Conservation (phyloP, 2,113 vertebrate species). For the Opisthocomus hoazin region DNA sequence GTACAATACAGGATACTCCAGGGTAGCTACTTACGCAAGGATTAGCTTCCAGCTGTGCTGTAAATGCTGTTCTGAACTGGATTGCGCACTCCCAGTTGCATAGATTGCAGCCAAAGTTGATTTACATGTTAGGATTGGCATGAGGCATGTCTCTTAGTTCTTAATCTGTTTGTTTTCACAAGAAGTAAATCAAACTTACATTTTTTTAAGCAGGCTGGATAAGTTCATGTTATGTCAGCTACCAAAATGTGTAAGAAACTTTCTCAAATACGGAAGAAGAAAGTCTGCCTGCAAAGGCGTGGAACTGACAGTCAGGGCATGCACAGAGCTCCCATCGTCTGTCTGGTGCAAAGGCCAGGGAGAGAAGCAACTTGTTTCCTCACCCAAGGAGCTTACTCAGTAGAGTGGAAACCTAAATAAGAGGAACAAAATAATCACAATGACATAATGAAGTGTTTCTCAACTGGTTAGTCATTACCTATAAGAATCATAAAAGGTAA, state of each 20-base stretch:
- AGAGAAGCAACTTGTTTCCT: neutral
- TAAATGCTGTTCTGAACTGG: neutral
- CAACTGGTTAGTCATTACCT: neutral
- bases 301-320: neutral
- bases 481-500: neutral
- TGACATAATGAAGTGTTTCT: neutral
- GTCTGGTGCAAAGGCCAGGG: neutral
- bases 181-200: neutral
- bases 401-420: neutral
- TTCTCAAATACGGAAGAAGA: neutral
- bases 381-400: fast-evolving
- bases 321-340: neutral
- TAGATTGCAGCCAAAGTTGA: neutral
- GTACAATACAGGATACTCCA: conserved; percentile 3
- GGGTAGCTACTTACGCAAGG: conserved; percentile 29
- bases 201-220: neutral
- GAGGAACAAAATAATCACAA: neutral
- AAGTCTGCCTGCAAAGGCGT: neutral
- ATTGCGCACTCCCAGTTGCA: neutral
- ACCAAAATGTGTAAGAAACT: neutral
- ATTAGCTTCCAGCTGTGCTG: conserved; percentile 35
- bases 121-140: neutral
- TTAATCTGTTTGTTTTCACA: conserved; percentile 18
- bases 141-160: neutral
- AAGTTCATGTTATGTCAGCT: neutral